A percentile compares a stretch with the other conserved stretches of the same genome.
Conservation (phyloP, 2,888 invertebrate genomes). For the Eupeodes luniger region DNA sequence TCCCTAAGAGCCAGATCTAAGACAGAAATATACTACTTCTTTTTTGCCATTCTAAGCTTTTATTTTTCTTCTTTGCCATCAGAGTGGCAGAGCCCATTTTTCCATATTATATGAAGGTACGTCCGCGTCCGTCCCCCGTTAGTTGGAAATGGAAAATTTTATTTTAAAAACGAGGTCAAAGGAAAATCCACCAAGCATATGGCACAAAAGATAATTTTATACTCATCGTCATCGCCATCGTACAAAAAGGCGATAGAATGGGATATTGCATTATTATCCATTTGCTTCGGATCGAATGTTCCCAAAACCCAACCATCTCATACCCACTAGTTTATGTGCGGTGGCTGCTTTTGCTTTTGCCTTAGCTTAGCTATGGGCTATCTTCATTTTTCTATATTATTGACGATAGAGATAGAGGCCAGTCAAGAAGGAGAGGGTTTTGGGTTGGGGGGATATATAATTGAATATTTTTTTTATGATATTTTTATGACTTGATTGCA, state of each 20-base stretch:
- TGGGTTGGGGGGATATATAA: slow-evolving; percentile 20
- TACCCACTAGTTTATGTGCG: background rate
- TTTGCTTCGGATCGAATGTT: slow-evolving; percentile 31
- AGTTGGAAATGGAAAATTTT: slow-evolving; percentile 19
- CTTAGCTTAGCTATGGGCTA: background rate
- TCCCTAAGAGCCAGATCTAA: slow-evolving; percentile 1
- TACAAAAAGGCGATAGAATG: slow-evolving; percentile 19
- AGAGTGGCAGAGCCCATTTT: background rate
- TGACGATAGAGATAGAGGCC: background rate
- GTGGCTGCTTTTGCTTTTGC: no score
- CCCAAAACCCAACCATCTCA: background rate
- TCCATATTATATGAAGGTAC: background rate
- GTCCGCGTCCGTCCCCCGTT: background rate
- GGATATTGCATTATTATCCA: slow-evolving; percentile 53
- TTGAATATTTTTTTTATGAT: slow-evolving; percentile 58
- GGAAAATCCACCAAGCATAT: slow-evolving; percentile 48
- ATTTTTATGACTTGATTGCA: slow-evolving; percentile 51
- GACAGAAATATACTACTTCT: slow-evolving; percentile 3
- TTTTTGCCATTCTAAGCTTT: background rate
- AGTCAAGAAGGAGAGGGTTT: no score
- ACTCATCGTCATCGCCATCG: background rate
- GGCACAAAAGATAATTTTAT: slow-evolving; percentile 32
- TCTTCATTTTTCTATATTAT: slow-evolving; percentile 18
- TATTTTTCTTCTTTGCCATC: background rate
- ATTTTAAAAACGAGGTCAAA: slow-evolving; percentile 59